These are phyloP conservation scores for Pogoniulus pusillus DNA, from an alignment of 2,797 vertebrate genomes.

Conservation along the genomic window DNA sequence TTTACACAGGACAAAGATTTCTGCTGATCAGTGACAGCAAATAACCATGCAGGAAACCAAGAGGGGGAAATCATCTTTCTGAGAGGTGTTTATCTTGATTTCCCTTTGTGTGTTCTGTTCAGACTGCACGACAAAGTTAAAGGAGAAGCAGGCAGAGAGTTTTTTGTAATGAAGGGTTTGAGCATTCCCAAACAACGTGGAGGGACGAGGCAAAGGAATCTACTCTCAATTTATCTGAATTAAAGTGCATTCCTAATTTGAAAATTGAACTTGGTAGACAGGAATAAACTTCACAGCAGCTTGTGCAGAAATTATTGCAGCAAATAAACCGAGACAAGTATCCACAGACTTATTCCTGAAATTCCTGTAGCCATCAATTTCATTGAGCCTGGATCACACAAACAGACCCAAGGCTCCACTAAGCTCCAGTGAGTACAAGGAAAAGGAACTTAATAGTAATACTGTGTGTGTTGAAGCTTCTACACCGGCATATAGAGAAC, in stretches of 20 bases:
- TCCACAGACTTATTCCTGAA: not conserved
- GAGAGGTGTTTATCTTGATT: conserved; percentile 23
- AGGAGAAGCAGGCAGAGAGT: not conserved
- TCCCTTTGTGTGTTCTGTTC: not conserved
- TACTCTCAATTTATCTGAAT: not conserved
- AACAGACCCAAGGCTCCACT: not conserved
- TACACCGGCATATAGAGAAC: not conserved
- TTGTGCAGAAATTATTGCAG: not conserved
- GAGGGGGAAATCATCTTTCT: not conserved
- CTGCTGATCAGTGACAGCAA: conserved; percentile 6
- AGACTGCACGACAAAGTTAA: not conserved
- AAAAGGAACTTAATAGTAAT: not conserved
- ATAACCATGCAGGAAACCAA: not conserved
- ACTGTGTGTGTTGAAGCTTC: not conserved
- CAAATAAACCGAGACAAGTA: not conserved
- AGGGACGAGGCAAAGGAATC: not conserved
- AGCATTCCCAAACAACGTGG: not conserved
- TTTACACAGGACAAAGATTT: not conserved
- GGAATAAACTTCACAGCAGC: not conserved
- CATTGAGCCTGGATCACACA: not conserved
- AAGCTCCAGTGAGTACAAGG: not conserved
- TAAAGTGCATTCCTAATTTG: not conserved
- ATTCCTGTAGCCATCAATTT: not conserved
- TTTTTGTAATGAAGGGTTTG: not conserved
- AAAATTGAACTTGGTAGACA: not conserved